These are phyloP conservation scores for Caenorhabditis briggsae DNA, from an alignment of 1,140 invertebrate genomes.

Conservation along the genomic window DNA sequence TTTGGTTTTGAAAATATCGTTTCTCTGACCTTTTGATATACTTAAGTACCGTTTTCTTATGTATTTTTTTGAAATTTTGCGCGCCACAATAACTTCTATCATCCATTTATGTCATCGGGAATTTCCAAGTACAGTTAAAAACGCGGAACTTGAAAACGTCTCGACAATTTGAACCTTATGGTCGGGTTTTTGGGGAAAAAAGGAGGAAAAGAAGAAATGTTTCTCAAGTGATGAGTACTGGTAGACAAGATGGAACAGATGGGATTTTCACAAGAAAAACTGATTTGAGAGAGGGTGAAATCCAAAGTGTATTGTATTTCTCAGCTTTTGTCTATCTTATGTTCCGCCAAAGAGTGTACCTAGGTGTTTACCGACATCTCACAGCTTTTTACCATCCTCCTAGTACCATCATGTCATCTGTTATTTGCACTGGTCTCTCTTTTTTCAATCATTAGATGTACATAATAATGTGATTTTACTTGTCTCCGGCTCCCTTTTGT, in stretches of 20 bases:
- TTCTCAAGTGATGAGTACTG: not conserved
- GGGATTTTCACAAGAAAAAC: not conserved
- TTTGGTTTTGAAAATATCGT: not conserved
- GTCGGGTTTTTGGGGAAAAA: not conserved
- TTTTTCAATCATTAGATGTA: constrained; percentile 51
- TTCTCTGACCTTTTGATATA: constrained; percentile 31
- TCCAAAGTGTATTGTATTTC: constrained; percentile 31
- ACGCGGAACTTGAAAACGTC: constrained; percentile 5
- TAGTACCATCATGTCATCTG: constrained; percentile 10
- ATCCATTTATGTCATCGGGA: constrained; percentile 1
- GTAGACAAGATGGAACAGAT: constrained; percentile 20
- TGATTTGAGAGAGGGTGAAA: not conserved
- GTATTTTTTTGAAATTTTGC: not conserved
- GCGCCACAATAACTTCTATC: not conserved
- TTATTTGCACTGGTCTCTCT: constrained; percentile 19
- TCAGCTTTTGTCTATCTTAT: constrained; percentile 40
- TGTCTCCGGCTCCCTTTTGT: constrained; percentile 10
- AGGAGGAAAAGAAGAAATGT: not conserved
- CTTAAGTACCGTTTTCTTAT: not conserved
- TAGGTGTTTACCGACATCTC: constrained; percentile 47
- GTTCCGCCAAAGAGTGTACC: constrained; percentile 41
- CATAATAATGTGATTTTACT: constrained; percentile 52
- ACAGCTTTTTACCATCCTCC: constrained; percentile 15
- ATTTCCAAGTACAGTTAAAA: not conserved
- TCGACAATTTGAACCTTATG: not conserved